Evolutionary conservation across 2,888 invertebrate genomes (phyloP), one percentile per base, ranked within the genome.

Genomic region (Silvanus unidentatus): DNA sequence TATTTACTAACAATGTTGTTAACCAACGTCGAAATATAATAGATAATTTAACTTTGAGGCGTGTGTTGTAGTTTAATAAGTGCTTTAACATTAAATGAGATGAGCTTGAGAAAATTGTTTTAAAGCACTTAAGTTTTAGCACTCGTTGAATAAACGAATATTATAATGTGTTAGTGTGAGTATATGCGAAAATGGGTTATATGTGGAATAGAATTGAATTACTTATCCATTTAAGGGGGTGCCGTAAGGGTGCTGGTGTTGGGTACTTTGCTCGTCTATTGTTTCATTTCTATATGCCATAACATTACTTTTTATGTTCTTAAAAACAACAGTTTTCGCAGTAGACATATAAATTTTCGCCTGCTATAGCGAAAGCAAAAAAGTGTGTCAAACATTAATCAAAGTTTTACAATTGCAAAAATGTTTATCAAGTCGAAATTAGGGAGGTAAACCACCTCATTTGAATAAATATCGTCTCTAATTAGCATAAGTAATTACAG

Each of bases 61-160:
- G 15, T 37, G n/a, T n/a, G 37, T 4, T 12, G 37, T 37, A 52
- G 50, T 54, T 55, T 53, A 53, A 55, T 55, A 55, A 53, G 48
- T 53, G 45, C 50, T 37, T 54, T 50, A 52, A 49, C 46, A 48
- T 47, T 43, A 40, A 45, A 53, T 43, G 50, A 49, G 55, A 52
- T 50, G 53, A 53, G 49, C 45, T 47, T 42, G 45, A 44, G 50
- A 52, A 53, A 53, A 55, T 55, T 53, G 52, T 55, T 55, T 55
- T 48, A 50, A 45, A 50, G 37, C 16, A 37, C 36, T 42, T 42
- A 40, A 40, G 40, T 40, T 40, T 40, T 32, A 40, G 40, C 28
- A 22, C 27, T 16, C 32, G 12, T 12, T 32, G 32, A 32, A 32
- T n/a, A 32, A 12, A 32, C 11, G 32, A n/a, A 32, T 32, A 32